Evolutionary conservation across 2,888 invertebrate genomes (phyloP), one percentile per base, ranked within the genome.

Genomic region (Frankliniella intonsa): DNA sequence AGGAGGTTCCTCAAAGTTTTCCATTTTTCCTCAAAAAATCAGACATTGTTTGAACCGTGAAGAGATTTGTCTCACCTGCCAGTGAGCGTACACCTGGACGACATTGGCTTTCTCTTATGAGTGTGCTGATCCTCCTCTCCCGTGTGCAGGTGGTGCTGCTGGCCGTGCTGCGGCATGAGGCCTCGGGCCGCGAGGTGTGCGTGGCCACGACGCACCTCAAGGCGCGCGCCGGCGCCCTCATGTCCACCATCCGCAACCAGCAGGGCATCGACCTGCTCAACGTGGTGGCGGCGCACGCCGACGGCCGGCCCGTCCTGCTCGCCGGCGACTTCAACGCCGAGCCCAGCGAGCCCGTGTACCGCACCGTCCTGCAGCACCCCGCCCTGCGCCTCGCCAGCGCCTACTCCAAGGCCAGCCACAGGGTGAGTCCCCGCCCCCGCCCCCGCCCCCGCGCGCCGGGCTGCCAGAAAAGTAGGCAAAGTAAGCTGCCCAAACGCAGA

Each of bases 251-350:
- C 81, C 89, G 93, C 50, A 92, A 93, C 85, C 93, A 93, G 86
- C 93, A 93, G 87, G 93, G 93, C 55, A 84, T 84, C 17, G 93
- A 93, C 87, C 87, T 93, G 80, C 86, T 93, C 81, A 89, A 90
- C 22, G 92, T 92, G 85, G 87, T 92, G 1, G 87, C 88, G 12
- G 86, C 88, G 55, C 88, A 90, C 82, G 88, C 89, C 51, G 86
- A 87, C 50, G 87, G 86, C 0, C 89, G 90, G 82, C 93, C 94
- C 0, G 87, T 93, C 7, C 87, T 94, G 80, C 85, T 94, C 5
- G 92, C 92, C 85, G 94, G 94, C 0, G 94, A 94, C 87, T 94
- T 94, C 86, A 94, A 94, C 87, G 94, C 94, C 0, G 93, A 93
- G 86, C 93, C 93, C 0, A 89, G 87, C 8, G 94, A 94, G 86